Percentiles rank a stretch among this genome's conserved stretches.
Evolutionary conservation across 2,797 vertebrate genomes (phyloP).

Genomic region (Scolopax bukidnonensis): DNA sequence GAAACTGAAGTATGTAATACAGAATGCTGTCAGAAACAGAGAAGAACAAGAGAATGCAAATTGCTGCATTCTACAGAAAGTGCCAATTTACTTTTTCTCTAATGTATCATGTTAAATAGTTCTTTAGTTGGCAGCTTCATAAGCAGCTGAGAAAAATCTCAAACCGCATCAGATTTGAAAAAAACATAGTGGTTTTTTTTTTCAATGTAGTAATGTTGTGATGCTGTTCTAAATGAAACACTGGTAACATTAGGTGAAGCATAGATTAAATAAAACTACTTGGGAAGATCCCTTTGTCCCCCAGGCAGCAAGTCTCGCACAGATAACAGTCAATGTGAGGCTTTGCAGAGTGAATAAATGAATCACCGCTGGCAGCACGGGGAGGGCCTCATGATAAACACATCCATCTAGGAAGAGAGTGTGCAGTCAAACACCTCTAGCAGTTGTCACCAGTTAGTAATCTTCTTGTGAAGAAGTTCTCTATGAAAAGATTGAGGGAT

Average conservation of each 20-base stretch:
- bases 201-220: background rate
- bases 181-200: background rate
- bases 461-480: background rate
- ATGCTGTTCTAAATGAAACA: background rate
- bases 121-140: background rate
- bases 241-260: background rate
- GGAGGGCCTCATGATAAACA: background rate
- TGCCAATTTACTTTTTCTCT: constrained; percentile 34
- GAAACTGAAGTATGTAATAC: background rate
- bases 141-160: constrained; percentile 17
- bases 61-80: constrained; percentile 22
- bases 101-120: background rate
- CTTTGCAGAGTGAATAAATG: background rate
- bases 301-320: background rate
- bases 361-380: fast-evolving
- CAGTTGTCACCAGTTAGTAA: background rate
- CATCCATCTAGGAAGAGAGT: background rate
- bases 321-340: background rate
- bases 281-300: background rate
- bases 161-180: background rate
- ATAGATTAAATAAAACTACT: background rate
- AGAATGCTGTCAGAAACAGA: constrained; percentile 14
- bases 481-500: background rate
- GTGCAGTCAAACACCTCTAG: background rate
- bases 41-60: constrained; percentile 13